Base-by-base conservation (phyloP, 2,113 vertebrate genomes). In the Lophius piscatorius region DNA sequence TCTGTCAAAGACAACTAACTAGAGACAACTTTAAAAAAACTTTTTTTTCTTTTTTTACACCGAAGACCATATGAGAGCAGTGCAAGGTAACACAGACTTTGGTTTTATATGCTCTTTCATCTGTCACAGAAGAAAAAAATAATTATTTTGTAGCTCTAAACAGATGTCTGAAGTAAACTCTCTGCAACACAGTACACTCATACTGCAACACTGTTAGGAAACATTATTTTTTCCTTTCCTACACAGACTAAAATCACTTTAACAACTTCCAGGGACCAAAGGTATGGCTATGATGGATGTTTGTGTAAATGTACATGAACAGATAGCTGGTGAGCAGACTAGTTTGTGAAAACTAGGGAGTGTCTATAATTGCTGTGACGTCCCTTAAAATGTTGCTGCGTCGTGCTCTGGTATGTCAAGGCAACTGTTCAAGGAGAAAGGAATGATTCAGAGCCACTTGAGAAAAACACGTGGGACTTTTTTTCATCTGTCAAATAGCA, bases 381-480 rank as follows among this genome's bases (percentile, higher is more conserved):
- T 47, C 20, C 33, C 29, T 50, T 1, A 20, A 45, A 54, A 38
- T 35, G 29, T 21, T 45, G 42, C 42, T 57, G 45, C 33, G 20
- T 23, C 44, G 21, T 17, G n/a, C 4, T 65, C 39, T 70, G 40
- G 52, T 46, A 40, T 16, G 17, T 6, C 12, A 4, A 41, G 8
- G 31, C 35, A 24, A 18, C n/a, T 26, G 31, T 33, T 65, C 14
- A 31, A 7, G 2, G n/a, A 38, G 44, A 34, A 9, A 51, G 31
- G 16, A 2, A 4, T 16, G 24, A 41, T 35, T 52, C 16, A 65
- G 47, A 46, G n/a, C 4, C 5, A 55, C 12, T 12, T 3, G 6
- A 13, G 5, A 10, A 47, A 28, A 52, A 21, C 34, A 13, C 6
- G n/a, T 18, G 20, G 8, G 6, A 16, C n/a, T 35, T 35, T 8